Base-by-base conservation (phyloP, 1,140 invertebrate genomes). In the Diabrotica undecimpunctata region DNA sequence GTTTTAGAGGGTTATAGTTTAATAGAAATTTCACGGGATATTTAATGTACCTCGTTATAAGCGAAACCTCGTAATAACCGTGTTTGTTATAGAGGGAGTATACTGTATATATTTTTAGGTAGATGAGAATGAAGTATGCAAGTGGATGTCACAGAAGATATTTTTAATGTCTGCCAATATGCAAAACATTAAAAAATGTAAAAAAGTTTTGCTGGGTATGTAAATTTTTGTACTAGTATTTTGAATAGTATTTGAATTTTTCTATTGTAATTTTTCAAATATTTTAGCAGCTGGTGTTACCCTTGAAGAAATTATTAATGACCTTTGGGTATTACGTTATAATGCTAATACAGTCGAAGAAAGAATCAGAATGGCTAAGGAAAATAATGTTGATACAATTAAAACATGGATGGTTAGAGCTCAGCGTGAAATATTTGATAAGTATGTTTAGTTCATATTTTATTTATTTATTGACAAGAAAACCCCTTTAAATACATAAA, bases 321-420 rank as follows among this genome's bases (percentile, higher is more conserved):
- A 85, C 72, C 73, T 82, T 5, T 84, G 82, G 82, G 78, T 81
- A 7, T 81, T 84, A 60, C 77, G 76, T 9, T 82, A 83, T 67
- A 80, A 72, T 14, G 65, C 75, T 5, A 66, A 77, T 12, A 71
- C 71, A 0, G 79, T 83, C 12, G 66, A 75, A 63, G 7, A 77
- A 41, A 74, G 82, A 5, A 63, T 84, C 35, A 71, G 79, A 56
- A 69, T 73, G 5, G 79, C 79, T 0, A 79, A 78, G 67, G 63
- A 75, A 13, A 76, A 78, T 12, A 79, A 81, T 12, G 75, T 84
- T 14, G 74, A 75, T 41, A 78, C 76, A 61, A 72, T 83, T 6
- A 84, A 83, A 75, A 83, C 83, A 0, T 85, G 83, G 83, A 83
- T 85, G 82, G 74, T 85, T 8, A 75, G 83, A 13, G 83, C 79